phyloP scores from a whole-genome alignment of 1,140 invertebrate species.

The Yoshiicerus persimilis region DNA sequence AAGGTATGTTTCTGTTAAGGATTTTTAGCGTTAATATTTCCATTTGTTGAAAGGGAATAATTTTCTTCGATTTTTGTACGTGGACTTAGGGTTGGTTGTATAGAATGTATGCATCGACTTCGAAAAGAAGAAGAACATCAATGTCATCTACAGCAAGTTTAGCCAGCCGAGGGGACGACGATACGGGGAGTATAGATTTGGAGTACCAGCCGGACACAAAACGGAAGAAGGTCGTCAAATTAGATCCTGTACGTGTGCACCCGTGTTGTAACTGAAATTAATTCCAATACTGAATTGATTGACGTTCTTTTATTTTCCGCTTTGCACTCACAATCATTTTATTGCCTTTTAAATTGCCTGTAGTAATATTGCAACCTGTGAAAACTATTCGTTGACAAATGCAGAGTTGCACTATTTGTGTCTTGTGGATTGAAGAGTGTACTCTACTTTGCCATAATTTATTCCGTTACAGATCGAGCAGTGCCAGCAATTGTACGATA shows the following conservation, averaged over 20 bases:
- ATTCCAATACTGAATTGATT: background rate
- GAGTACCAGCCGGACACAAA: constrained; percentile 46
- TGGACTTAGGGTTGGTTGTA: too few relatives aligned
- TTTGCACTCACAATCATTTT: too few relatives aligned
- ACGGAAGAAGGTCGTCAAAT: constrained; percentile 37
- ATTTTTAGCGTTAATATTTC: too few relatives aligned
- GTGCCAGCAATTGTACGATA: constrained; percentile 90
- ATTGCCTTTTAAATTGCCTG: background rate
- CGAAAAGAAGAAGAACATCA: constrained; percentile 36
- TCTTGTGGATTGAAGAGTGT: constrained; percentile 40
- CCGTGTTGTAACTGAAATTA: background rate
- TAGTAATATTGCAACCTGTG: background rate
- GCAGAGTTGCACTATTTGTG: constrained; percentile 11
- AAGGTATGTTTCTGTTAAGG: too few relatives aligned
- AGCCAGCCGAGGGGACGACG: constrained; percentile 40
- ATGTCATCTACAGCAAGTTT: constrained; percentile 45
- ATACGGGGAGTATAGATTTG: constrained; percentile 32
- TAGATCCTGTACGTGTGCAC: constrained; percentile 41
- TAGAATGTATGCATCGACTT: constrained; percentile 21
- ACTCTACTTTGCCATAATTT: background rate
- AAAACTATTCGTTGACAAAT: background rate
- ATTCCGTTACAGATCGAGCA: constrained; percentile 68
- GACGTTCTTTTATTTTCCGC: background rate
- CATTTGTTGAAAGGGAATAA: too few relatives aligned
- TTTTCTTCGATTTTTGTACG: too few relatives aligned